Evolutionary conservation across 2,113 vertebrate genomes (phyloP), one percentile per base, ranked within the genome.

Genomic region (Proterorhinus semilunaris): DNA sequence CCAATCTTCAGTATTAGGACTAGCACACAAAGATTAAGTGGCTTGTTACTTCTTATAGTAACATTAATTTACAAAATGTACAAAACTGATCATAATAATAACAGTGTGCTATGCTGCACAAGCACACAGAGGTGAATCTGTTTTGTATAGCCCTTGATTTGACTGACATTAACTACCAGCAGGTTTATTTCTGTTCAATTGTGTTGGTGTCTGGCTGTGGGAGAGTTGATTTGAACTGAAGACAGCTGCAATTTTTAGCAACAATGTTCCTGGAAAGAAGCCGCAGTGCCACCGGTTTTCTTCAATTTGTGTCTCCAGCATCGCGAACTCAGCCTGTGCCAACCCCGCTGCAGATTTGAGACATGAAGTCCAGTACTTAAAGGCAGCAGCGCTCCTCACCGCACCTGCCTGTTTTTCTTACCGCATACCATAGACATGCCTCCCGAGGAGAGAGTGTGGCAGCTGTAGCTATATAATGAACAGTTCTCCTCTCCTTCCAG

Each of bases 281-380:
- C 85, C 68, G 80, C 72, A 66, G 69, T 68, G 21, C 66, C 66
- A 79, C 80, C 85, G 87, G 86, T 91, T 87, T 71, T 75, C 79
- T 84, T 83, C 83, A 87, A 88, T 90, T 88, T 88, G 81, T 74
- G 79, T 88, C 81, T 86, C 80, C 71, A 75, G 76, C 86, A 80
- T 76, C 65, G 75, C 6, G 51, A 80, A 72, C 72, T 70, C 83
- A 79, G 75, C 66, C 67, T 68, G 69, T 75, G 71, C 83, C 75
- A 81, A 75, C 80, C 77, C 65, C 47, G 21, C 66, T 65, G 81
- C 75, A 74, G 58, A 48, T 82, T 83, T 90, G 85, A 89, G 81
- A 84, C 76, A 68, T 76, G 78, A 83, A 86, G 74, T 81, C 78
- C 79, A 66, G 75, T 78, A 77, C 73, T 74, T 74, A 70, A 77